Percentiles rank a stretch among this genome's conserved stretches.
These are phyloP conservation scores for Atta cephalotes DNA, from an alignment of 1,140 invertebrate genomes.

Conservation along the genomic window DNA sequence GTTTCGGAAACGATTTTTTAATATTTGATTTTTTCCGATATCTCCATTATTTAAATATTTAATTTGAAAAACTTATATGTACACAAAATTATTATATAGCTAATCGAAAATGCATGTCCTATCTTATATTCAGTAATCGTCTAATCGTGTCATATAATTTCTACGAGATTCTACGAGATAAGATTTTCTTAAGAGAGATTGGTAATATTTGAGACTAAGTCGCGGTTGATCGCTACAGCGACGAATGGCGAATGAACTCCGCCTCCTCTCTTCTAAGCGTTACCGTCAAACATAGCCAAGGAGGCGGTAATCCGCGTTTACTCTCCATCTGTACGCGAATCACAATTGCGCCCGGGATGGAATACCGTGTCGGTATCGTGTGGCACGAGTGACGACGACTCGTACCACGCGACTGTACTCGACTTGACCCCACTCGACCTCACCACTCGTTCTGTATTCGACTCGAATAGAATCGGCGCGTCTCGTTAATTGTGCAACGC, in stretches of 20 bases:
- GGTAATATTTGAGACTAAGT: background rate
- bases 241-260: constrained; percentile 19
- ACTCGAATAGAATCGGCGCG: constrained; percentile 60
- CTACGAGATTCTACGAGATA: too few relatives aligned
- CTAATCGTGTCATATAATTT: background rate
- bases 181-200: background rate
- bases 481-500: constrained; percentile 73
- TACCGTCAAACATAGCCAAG: background rate
- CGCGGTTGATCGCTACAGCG: background rate
- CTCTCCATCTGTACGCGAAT: constrained; percentile 14
- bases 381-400: constrained; percentile 65
- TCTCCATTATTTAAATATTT: background rate
- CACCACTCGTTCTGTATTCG: constrained; percentile 42
- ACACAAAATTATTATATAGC: too few relatives aligned
- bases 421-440: constrained; percentile 56
- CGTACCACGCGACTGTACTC: constrained; percentile 41
- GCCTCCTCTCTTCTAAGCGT: background rate
- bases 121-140: background rate
- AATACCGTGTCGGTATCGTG: constrained; percentile 27
- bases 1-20: background rate
- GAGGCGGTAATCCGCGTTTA: constrained; percentile 9
- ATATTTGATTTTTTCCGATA: background rate
- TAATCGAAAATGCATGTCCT: background rate
- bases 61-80: background rate
- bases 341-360: constrained; percentile 25